phyloP scores from a whole-genome alignment of 1,140 invertebrate species.

The Trichonephila clavata region DNA sequence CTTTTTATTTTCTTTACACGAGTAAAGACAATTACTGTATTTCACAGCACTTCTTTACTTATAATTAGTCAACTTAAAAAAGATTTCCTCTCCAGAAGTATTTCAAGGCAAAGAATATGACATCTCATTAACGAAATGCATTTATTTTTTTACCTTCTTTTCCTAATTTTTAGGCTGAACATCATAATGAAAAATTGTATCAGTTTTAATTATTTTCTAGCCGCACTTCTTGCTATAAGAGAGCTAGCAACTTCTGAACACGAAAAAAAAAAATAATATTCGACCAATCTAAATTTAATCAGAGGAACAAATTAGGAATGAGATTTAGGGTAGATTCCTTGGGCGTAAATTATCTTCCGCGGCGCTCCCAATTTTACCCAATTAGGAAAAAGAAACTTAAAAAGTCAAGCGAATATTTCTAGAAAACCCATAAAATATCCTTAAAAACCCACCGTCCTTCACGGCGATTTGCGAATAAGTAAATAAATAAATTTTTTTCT shows the following conservation, averaged over 20 bases:
- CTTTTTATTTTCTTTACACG: no score
- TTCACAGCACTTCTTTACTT: neutral
- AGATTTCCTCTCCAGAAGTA: neutral
- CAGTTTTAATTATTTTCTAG: conserved; percentile 24
- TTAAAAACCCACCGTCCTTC: conserved; percentile 23
- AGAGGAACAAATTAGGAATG: conserved; percentile 41
- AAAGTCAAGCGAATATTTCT: neutral
- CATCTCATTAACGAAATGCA: neutral
- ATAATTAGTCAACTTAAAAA: neutral
- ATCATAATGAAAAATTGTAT: neutral
- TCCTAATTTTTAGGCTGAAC: neutral
- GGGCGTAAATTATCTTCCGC: conserved; percentile 33
- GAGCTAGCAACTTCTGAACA: neutral
- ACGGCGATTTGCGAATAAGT: neutral
- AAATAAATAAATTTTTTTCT: neutral
- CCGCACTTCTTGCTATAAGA: neutral
- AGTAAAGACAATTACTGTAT: no score
- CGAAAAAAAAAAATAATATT: neutral
- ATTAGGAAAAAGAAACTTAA: neutral
- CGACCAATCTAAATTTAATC: conserved; percentile 42
- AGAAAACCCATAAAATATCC: neutral
- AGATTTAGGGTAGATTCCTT: conserved; percentile 12
- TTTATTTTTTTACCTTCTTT: neutral
- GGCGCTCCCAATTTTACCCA: conserved; percentile 5
- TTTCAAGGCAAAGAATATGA: neutral